phyloP scores from a whole-genome alignment of 1,140 invertebrate species.

The Ridgeia piscesae region DNA sequence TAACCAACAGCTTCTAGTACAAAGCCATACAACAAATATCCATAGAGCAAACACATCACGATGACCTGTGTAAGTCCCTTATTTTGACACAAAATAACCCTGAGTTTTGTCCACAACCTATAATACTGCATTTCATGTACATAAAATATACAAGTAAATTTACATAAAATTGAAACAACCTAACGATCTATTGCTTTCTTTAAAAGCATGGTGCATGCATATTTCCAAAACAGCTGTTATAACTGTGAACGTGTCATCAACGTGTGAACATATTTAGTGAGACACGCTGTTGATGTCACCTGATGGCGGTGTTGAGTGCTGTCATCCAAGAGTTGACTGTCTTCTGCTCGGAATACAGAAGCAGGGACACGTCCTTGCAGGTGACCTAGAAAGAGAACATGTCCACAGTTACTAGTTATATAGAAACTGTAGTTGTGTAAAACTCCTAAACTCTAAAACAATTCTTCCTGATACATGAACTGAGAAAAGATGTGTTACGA shows the following conservation, averaged over 20 bases:
- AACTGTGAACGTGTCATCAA: too few relatives aligned
- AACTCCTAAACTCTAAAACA: too few relatives aligned
- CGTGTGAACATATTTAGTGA: not conserved
- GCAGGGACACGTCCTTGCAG: conserved; percentile 54
- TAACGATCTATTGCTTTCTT: not conserved
- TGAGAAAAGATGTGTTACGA: too few relatives aligned
- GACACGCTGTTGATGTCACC: conserved; percentile 32
- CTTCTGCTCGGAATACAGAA: conserved; percentile 49
- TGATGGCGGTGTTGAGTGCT: conserved; percentile 42
- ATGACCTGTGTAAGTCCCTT: not conserved
- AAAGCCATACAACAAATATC: too few relatives aligned
- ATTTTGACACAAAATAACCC: not conserved
- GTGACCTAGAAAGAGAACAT: conserved; percentile 35
- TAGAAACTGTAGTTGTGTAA: too few relatives aligned
- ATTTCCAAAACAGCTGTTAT: too few relatives aligned
- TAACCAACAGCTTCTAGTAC: too few relatives aligned
- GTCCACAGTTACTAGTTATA: not conserved
- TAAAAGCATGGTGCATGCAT: too few relatives aligned
- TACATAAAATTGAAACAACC: conserved; percentile 5
- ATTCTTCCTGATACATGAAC: too few relatives aligned
- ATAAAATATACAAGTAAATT: too few relatives aligned
- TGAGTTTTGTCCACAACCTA: not conserved
- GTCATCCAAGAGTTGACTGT: conserved; percentile 46
- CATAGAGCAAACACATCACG: too few relatives aligned
- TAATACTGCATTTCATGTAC: not conserved